Conservation (phyloP, 2,888 invertebrate species). For the Taphrorychus bicolor region DNA sequence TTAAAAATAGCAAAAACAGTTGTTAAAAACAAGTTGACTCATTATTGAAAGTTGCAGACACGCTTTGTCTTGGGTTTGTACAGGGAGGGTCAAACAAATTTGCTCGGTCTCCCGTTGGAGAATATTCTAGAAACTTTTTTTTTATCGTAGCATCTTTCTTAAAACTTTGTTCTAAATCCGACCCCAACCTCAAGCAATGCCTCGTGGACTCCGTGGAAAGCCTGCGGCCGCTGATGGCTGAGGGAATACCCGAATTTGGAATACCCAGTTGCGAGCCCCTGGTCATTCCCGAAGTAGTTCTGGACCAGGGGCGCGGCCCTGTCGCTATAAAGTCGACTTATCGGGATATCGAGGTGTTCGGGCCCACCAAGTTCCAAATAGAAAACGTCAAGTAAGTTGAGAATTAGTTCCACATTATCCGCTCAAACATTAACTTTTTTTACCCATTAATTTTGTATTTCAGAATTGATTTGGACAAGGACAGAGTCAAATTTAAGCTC, state of each 20-base stretch:
- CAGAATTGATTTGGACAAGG: conserved; percentile 66
- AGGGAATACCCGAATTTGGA: conserved; percentile 68
- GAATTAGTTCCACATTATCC: neutral
- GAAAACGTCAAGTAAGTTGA: conserved; percentile 66
- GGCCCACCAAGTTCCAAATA: conserved; percentile 69
- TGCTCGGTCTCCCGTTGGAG: too few species aligned
- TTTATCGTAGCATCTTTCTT: conserved; percentile 76
- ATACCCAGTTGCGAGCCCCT: conserved; percentile 73
- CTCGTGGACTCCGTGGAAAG: conserved; percentile 68
- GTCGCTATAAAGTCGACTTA: conserved; percentile 68
- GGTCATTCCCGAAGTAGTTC: conserved; percentile 66
- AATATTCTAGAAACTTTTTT: too few species aligned
- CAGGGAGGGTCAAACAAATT: too few species aligned
- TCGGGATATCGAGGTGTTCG: conserved; percentile 67
- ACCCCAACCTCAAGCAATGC: conserved; percentile 69
- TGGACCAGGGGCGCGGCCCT: conserved; percentile 69
- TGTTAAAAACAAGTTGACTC: too few species aligned
- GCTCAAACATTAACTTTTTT: neutral
- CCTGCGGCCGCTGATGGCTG: conserved; percentile 66
- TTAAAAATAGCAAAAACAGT: too few species aligned
- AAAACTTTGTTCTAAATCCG: conserved; percentile 70
- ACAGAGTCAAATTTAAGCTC: conserved; percentile 67
- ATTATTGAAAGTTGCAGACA: too few species aligned
- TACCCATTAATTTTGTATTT: conserved; percentile 10
- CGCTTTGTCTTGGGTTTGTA: too few species aligned